phyloP scores from a whole-genome alignment of 1,140 invertebrate genomes.

The Batillaria attramentaria region DNA sequence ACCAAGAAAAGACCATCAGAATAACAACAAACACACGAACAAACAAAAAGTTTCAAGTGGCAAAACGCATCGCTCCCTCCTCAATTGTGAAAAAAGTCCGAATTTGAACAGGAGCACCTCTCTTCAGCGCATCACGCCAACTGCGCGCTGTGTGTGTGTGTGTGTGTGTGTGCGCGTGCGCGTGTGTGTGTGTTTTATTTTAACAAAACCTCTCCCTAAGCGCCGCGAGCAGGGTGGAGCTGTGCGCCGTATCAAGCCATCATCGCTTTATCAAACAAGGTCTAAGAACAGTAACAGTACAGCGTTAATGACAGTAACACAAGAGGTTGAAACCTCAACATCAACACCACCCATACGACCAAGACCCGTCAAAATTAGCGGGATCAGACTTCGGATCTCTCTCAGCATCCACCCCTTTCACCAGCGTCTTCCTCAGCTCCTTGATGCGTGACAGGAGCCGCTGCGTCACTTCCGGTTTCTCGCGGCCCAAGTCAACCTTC shows the following conservation, averaged over 20 bases:
- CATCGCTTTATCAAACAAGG: neutral
- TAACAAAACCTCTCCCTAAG: neutral
- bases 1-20: too few species aligned
- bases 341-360: slow-evolving; percentile 24
- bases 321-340: neutral
- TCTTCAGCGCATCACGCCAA: too few species aligned
- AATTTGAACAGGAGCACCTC: too few species aligned
- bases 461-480: neutral
- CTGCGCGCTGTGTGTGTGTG: too few species aligned
- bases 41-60: too few species aligned
- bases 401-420: neutral
- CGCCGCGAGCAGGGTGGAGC: neutral
- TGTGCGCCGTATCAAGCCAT: neutral
- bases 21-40: too few species aligned
- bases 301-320: neutral
- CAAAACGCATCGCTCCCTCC: too few species aligned
- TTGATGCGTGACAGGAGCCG: neutral
- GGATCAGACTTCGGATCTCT: neutral
- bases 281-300: neutral
- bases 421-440: neutral
- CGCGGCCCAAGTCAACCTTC: slow-evolving; percentile 4
- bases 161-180: too few species aligned
- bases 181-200: neutral
- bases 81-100: too few species aligned
- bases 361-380: neutral